Percentiles rank a stretch among this genome's conserved stretches.
phyloP scores from a whole-genome alignment of 2,888 invertebrate genomes.

The Harpagoxenus sublaevis region DNA sequence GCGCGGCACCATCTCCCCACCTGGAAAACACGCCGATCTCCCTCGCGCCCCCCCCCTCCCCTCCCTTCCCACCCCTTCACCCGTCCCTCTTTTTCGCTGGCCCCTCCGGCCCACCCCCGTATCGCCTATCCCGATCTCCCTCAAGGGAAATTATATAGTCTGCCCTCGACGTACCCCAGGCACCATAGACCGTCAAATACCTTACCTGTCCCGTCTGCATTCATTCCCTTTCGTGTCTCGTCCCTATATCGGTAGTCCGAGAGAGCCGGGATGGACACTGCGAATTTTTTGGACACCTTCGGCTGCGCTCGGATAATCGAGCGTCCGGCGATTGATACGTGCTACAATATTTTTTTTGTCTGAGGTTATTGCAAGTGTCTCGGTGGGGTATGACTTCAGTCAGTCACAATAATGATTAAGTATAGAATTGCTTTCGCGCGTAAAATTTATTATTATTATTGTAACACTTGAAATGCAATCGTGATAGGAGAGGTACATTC shows the following conservation, averaged over 20 bases:
- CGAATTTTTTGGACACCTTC: slow-evolving; percentile 75
- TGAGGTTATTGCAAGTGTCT: slow-evolving; percentile 34
- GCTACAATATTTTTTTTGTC: slow-evolving; percentile 28
- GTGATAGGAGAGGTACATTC: background rate
- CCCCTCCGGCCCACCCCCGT: slow-evolving; percentile 73
- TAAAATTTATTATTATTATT: background rate
- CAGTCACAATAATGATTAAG: background rate
- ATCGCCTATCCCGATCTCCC: slow-evolving; percentile 84
- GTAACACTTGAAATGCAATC: background rate
- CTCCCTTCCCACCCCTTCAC: slow-evolving; percentile 30
- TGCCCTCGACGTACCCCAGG: slow-evolving; percentile 77
- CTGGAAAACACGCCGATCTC: slow-evolving; percentile 79
- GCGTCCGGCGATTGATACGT: slow-evolving; percentile 62
- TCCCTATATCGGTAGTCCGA: slow-evolving; percentile 66
- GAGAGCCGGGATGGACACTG: slow-evolving; percentile 67
- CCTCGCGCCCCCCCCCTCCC: slow-evolving; percentile 43
- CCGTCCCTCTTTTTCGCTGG: slow-evolving; percentile 71
- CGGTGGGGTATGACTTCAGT: background rate
- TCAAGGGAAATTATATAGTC: slow-evolving; percentile 86
- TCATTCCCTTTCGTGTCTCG: slow-evolving; percentile 76
- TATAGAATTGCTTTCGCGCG: background rate
- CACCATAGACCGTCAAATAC: slow-evolving; percentile 81
- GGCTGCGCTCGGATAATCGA: slow-evolving; percentile 48
- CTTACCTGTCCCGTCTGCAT: slow-evolving; percentile 81
- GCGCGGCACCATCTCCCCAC: slow-evolving; percentile 79